Base-by-base conservation (phyloP, 2,113 vertebrate genomes). In the Galbula dea region DNA sequence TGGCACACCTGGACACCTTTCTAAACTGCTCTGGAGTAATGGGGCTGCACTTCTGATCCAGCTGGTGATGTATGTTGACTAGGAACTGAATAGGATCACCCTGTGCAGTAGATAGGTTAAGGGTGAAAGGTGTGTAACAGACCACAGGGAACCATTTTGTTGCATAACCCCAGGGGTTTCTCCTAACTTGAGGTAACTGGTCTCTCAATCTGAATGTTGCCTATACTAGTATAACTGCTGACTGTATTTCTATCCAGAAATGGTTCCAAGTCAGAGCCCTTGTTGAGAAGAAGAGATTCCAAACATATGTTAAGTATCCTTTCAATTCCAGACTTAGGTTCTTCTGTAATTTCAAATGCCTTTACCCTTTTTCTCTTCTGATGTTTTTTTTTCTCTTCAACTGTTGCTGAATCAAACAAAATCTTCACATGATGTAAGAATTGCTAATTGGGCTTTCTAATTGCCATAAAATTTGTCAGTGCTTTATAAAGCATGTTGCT, bases 381-480 rank as follows among this genome's bases (percentile, higher is more conserved):
- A 22, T 4, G n/a, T n/a, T n/a, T 32, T 91, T 63, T 90, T 81
- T 26, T 63, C 34, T 58, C 58, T 73, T 93, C 39, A 48, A 8
- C 36, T 63, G 43, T 63, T 83, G 52, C 52, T 59, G n/a, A 76
- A 77, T 90, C 51, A 69, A 94, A 71, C 21, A 80, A 74, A 88
- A 78, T 78, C 55, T 81, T 12, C 36, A 29, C 0, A 0, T 41
- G 27, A 52, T 67, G 45, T 74, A 11, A 71, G 79, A 88, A 86
- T 65, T 88, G 46, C 76, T 95, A 90, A 90, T 61, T 93, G 76
- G 65, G 30, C 23, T 81, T 94, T 90, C 43, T 75, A 86, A 83
- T 96, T 83, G 59, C 76, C 48, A 26, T 55, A 67, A 55, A 90
- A 59, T 78, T 69, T 41, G 51, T 52, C 51, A 67, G 73, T 32